A percentile compares a stretch with the other conserved stretches of the same genome.
Evolutionary conservation across 2,888 invertebrate genomes (phyloP).

Genomic region (Helicoverpa assulta): DNA sequence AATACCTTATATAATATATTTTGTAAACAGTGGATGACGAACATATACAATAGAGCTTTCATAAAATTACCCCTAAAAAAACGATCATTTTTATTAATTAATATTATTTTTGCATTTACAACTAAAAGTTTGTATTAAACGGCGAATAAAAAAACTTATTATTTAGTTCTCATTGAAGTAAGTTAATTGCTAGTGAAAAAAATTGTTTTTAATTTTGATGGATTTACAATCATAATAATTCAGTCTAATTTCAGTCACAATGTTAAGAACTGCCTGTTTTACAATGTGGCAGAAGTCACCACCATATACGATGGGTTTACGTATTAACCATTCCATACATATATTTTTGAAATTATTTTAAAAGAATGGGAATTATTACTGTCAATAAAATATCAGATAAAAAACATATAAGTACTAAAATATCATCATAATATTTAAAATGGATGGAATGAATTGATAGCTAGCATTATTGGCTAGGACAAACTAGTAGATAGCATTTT

Average conservation of each 20-base stretch:
- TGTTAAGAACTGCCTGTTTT: constrained; percentile 36
- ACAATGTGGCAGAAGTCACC: constrained; percentile 14
- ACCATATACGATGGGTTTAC: not conserved
- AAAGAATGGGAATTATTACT: not conserved
- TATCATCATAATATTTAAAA: not conserved
- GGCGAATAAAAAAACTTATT: constrained; percentile 33
- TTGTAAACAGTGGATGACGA: constrained; percentile 49
- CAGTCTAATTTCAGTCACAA: constrained; percentile 64
- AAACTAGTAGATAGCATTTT: not conserved
- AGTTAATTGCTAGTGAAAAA: constrained; percentile 21
- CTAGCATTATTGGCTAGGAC: constrained; percentile 7
- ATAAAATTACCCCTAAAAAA: constrained; percentile 33
- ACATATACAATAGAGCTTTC: constrained; percentile 43
- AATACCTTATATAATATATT: constrained; percentile 53
- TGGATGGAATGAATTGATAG: constrained; percentile 56
- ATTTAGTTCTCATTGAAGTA: constrained; percentile 14
- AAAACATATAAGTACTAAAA: not conserved
- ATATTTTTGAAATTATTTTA: not conserved
- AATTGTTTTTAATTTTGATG: constrained; percentile 28
- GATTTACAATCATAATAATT: constrained; percentile 50
- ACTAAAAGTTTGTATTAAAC: constrained; percentile 27
- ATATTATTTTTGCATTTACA: constrained; percentile 36
- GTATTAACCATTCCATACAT: not conserved
- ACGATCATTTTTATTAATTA: constrained; percentile 36
- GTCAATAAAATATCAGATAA: no score